phyloP scores from a whole-genome alignment of 2,113 vertebrate genomes.

The Craseonycteris thonglongyai region DNA sequence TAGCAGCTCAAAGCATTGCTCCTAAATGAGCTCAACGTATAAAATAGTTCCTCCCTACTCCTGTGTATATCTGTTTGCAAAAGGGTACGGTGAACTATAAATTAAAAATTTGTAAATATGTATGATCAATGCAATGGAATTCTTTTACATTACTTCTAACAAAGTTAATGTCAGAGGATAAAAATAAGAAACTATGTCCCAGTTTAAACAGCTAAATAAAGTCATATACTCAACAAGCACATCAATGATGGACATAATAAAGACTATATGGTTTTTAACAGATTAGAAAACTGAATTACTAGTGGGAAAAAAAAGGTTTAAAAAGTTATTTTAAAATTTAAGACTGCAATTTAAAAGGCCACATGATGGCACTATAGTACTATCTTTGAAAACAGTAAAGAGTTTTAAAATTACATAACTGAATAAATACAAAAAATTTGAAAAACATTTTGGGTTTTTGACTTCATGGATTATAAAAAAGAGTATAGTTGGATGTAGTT shows the following conservation, averaged over 20 bases:
- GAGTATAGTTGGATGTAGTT: not conserved
- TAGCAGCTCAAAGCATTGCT: not conserved
- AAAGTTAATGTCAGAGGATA: not conserved
- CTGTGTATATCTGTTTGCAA: not conserved
- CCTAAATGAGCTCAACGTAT: not conserved
- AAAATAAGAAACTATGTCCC: not conserved
- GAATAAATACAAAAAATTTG: not conserved
- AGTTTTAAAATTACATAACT: rapidly evolving
- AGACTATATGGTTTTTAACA: not conserved
- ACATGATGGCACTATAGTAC: constrained; percentile 68
- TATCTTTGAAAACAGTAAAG: not conserved
- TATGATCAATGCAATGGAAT: not conserved
- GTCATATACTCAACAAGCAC: not conserved
- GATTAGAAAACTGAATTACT: not conserved
- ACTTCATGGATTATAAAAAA: not conserved
- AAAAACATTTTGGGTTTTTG: not conserved
- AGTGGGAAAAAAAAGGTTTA: not conserved
- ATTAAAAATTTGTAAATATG: not conserved
- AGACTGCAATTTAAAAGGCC: constrained; percentile 11
- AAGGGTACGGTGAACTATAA: not conserved
- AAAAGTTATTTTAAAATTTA: not conserved
- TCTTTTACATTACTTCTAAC: not conserved
- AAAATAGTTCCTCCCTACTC: not conserved
- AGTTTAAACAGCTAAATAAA: not conserved
- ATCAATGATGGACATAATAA: not conserved